Evolutionary conservation across 2,797 vertebrate genomes (phyloP), one percentile per base, ranked within the genome.

Genomic region (Hypotaenidia okinawae): DNA sequence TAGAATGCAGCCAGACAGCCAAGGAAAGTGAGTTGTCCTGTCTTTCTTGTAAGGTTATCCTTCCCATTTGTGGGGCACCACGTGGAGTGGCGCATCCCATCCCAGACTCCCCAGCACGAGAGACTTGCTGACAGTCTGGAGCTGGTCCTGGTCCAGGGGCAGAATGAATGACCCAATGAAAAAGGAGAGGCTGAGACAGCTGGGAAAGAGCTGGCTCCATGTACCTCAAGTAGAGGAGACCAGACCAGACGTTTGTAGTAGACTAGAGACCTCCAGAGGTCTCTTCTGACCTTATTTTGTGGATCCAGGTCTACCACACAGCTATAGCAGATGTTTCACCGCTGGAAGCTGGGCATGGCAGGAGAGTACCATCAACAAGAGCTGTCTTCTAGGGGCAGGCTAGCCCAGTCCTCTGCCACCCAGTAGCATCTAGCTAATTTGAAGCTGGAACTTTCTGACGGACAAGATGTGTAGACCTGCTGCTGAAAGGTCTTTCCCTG

Each of bases 301-400:
- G 2, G 21, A 51, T 24, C 16, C 33, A 79, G 25, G 33, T 73
- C 37, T 0, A 0, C 43, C 15, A 66, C 61, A 67, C 67, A 84
- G 35, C 16, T 21, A 79, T 25, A 2, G 9, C 39, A 57, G 74
- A 69, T 0, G 0, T 62, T 86, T 67, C 52, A 16, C 9, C 1
- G 3, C 2, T 61, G 69, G 45, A 77, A 95, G 33, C 7, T 54
- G 70, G 23, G 32, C 47, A 14, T 13, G 33, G 64, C 66, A 77
- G 61, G 35, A 33, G 43, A 49, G n/a, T 3, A 22, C 32, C 7
- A 24, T 1, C 10, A 32, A 27, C n/a, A 51, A 30, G 59, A 67
- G 30, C 27, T 30, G 2, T 49, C 18, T 72, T 74, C 35, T n/a
- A 58, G 37, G 32, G 14, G 4, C 28, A 75, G 33, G 23, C 37